Evolutionary conservation across 1,140 invertebrate species (phyloP).

Genomic region (Heliconius eleuchia): DNA sequence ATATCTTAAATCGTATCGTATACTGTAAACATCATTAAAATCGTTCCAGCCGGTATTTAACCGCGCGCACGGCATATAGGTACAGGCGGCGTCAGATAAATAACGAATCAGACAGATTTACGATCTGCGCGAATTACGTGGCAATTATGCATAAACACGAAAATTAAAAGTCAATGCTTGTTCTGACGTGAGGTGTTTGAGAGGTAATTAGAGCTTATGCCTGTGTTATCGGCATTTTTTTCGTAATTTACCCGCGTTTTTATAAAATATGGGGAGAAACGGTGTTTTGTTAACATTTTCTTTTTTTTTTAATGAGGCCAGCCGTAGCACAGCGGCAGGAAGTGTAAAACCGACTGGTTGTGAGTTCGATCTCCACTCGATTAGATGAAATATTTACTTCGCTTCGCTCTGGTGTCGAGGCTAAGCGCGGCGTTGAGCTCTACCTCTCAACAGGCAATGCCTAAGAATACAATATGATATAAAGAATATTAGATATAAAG

Average conservation of each 20-base stretch:
- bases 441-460: too few relatives aligned
- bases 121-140: conserved; percentile 57
- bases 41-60: conserved; percentile 39
- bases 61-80: conserved; percentile 41
- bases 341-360: too few relatives aligned
- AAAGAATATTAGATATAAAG: too few relatives aligned
- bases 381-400: too few relatives aligned
- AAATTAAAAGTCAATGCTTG: conserved; percentile 65
- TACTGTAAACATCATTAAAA: conserved; percentile 30
- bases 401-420: too few relatives aligned
- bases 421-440: too few relatives aligned
- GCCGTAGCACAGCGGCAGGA: too few relatives aligned
- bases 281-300: too few relatives aligned
- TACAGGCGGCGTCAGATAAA: conserved; percentile 58
- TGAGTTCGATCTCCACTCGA: too few relatives aligned
- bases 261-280: not conserved
- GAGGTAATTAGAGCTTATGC: conserved; percentile 11
- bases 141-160: conserved; percentile 74
- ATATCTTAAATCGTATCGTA: not conserved
- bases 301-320: too few relatives aligned
- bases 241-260: not conserved
- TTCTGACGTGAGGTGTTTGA: conserved; percentile 10
- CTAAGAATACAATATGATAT: too few relatives aligned
- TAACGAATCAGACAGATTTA: conserved; percentile 70
- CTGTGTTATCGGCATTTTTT: not conserved